phyloP scores from a whole-genome alignment of 2,797 vertebrate species.

The Rhodeus uyekii region DNA sequence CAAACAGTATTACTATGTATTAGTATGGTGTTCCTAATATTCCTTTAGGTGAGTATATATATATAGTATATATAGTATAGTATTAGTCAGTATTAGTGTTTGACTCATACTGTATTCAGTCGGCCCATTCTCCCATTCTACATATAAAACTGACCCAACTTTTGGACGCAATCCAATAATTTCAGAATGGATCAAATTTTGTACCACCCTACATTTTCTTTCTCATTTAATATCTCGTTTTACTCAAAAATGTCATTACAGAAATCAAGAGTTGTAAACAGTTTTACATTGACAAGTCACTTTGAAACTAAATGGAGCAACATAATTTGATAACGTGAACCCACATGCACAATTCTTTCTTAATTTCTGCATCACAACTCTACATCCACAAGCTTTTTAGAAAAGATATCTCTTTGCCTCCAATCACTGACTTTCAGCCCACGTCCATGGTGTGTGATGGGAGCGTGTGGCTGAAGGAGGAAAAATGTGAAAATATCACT shows the following conservation, averaged over 20 bases:
- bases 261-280: not conserved
- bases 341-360: slow-evolving; percentile 26
- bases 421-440: not conserved
- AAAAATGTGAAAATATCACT: slow-evolving; percentile 11
- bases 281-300: not conserved
- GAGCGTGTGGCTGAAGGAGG: not conserved
- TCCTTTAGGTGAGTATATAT: no score
- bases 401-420: slow-evolving; percentile 14
- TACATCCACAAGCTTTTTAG: not conserved
- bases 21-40: no score
- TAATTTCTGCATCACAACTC: slow-evolving; percentile 8
- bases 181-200: not conserved
- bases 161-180: not conserved
- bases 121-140: no score
- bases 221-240: not conserved
- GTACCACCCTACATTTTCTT: not conserved
- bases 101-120: no score
- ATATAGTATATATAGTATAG: no score
- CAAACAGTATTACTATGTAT: no score
- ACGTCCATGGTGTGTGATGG: not conserved
- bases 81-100: no score
- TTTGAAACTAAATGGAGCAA: slow-evolving; percentile 16
- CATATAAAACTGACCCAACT: not conserved
- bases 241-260: not conserved
- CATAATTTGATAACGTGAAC: slow-evolving; percentile 15